Conservation (phyloP, 1,140 invertebrate species). For the Zophobas morio region DNA sequence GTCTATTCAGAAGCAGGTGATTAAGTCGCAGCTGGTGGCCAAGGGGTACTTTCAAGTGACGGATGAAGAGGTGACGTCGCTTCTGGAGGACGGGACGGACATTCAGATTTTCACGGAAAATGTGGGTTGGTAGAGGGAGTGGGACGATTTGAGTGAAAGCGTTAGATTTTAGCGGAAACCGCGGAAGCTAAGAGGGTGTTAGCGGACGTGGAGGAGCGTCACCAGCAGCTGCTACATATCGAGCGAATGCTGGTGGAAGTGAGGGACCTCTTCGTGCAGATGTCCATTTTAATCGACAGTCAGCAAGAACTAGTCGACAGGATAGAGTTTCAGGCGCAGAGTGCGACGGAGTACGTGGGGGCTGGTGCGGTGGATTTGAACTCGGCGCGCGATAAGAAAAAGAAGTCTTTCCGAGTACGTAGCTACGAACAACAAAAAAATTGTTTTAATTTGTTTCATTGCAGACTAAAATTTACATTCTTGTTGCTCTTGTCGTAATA, state of each 20-base stretch:
- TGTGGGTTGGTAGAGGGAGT: constrained; percentile 49
- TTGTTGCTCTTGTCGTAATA: neutral
- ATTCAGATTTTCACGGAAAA: constrained; percentile 64
- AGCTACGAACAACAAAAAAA: neutral
- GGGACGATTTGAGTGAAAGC: constrained; percentile 60
- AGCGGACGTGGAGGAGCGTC: constrained; percentile 86
- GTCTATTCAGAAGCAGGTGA: constrained; percentile 53
- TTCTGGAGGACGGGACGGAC: constrained; percentile 57
- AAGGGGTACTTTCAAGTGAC: constrained; percentile 56
- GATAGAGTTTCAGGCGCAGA: constrained; percentile 80
- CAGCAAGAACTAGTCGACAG: constrained; percentile 83
- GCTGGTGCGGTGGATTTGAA: constrained; percentile 77
- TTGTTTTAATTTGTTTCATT: constrained; percentile 3
- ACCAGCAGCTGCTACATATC: constrained; percentile 86
- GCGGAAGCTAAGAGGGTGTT: constrained; percentile 84
- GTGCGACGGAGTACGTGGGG: constrained; percentile 77
- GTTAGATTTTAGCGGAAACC: constrained; percentile 85
- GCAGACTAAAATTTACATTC: constrained; percentile 8
- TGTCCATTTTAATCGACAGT: constrained; percentile 82
- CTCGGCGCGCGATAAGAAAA: constrained; percentile 67
- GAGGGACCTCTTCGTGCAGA: constrained; percentile 86
- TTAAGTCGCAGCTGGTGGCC: constrained; percentile 57
- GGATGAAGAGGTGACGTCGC: constrained; percentile 56
- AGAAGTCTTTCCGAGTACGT: constrained; percentile 58
- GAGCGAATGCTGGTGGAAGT: constrained; percentile 87